Percentiles rank a stretch among this genome's conserved stretches.
Evolutionary conservation across 2,113 vertebrate genomes (phyloP).

Genomic region (Dromiciops gliroides): DNA sequence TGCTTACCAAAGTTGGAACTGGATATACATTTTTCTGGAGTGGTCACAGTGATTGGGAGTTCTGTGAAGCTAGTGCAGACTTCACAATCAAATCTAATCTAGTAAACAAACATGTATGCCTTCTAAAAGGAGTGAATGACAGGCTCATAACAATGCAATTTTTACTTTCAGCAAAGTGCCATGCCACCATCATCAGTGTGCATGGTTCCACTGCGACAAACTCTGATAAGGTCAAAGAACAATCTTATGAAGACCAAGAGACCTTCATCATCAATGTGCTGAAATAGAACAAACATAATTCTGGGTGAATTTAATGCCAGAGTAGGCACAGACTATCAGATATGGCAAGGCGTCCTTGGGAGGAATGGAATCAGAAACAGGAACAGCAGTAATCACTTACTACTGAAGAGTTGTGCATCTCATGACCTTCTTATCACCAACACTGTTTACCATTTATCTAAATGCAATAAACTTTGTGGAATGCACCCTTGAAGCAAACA

Average conservation of each 20-base stretch:
- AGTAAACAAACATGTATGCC: not conserved
- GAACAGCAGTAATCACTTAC: too few relatives aligned
- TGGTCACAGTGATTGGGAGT: not conserved
- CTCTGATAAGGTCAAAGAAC: not conserved
- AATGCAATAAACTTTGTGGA: not conserved
- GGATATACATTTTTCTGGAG: not conserved
- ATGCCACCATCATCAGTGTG: not conserved
- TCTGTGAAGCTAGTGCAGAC: not conserved
- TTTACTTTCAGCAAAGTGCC: not conserved
- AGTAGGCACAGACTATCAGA: not conserved
- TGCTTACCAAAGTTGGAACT: not conserved
- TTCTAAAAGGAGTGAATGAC: not conserved
- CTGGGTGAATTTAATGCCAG: not conserved
- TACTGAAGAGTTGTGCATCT: too few relatives aligned
- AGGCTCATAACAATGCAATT: not conserved
- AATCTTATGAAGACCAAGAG: not conserved
- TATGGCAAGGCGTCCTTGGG: not conserved
- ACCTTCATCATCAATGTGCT: not conserved
- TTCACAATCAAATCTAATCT: not conserved
- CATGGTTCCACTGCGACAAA: not conserved
- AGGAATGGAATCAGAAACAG: not conserved
- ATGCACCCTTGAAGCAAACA: not conserved
- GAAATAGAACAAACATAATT: not conserved
- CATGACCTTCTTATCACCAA: too few relatives aligned
- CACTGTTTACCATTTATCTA: not conserved